phyloP scores from a whole-genome alignment of 2,888 invertebrate species.

The Lasioglossum calceatum region DNA sequence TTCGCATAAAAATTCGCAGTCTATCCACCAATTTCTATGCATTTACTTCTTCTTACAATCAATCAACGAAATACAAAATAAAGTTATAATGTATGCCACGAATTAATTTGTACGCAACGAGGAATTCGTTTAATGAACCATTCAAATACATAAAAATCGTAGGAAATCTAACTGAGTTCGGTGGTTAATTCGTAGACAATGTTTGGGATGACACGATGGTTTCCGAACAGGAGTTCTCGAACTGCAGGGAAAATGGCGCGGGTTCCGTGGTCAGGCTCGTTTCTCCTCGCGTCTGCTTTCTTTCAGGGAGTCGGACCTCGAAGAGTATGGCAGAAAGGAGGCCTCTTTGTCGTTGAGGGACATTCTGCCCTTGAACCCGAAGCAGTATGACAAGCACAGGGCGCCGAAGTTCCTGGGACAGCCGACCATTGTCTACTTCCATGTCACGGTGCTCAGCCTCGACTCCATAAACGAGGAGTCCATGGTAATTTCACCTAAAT shows the following conservation, averaged over 20 bases:
- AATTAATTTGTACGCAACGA: too few species aligned
- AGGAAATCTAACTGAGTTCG: too few species aligned
- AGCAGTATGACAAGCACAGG: conserved; percentile 95
- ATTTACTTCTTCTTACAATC: too few species aligned
- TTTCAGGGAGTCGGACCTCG: conserved; percentile 82
- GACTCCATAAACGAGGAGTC: conserved; percentile 98
- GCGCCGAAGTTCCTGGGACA: conserved; percentile 94
- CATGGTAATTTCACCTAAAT: conserved; percentile 87
- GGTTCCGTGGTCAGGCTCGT: conserved; percentile 59
- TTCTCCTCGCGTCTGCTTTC: conserved; percentile 74
- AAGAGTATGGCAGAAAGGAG: conserved; percentile 85
- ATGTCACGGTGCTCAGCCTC: conserved; percentile 94
- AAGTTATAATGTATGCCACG: too few species aligned
- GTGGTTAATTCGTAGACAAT: background rate
- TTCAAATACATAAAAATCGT: too few species aligned
- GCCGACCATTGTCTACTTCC: conserved; percentile 95
- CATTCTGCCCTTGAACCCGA: conserved; percentile 93
- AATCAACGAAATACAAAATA: too few species aligned
- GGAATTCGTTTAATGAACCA: too few species aligned
- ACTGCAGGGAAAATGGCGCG: conserved; percentile 7
- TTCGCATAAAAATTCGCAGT: too few species aligned
- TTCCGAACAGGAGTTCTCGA: background rate
- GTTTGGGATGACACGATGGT: background rate
- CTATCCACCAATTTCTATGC: too few species aligned
- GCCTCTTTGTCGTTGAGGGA: conserved; percentile 92